These are phyloP conservation scores for Enteromius radiatus DNA, from an alignment of 2,797 vertebrate genomes.

Conservation along the genomic window DNA sequence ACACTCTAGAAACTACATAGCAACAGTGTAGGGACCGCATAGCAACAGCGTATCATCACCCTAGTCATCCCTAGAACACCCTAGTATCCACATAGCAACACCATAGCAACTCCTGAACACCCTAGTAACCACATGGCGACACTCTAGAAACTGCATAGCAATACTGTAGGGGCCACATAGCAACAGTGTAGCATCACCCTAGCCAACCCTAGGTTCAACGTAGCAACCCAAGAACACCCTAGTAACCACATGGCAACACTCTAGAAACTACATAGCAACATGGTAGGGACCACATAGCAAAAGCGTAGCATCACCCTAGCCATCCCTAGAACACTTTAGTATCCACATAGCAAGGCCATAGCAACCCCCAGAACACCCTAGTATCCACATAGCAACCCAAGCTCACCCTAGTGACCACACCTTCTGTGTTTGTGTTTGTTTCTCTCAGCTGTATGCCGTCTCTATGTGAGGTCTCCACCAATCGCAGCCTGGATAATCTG, in stretches of 20 bases:
- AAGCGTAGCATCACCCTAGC: not conserved
- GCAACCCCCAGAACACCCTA: not conserved
- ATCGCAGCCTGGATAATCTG: constrained; percentile 93
- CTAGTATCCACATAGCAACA: too few species aligned
- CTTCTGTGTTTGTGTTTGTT: constrained; percentile 32
- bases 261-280: too few species aligned
- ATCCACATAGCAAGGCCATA: not conserved
- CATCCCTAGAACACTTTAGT: not conserved
- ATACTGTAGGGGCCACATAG: not conserved
- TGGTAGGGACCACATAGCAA: not conserved
- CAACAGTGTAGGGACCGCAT: not conserved
- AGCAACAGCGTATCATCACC: too few species aligned
- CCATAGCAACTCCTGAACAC: not conserved
- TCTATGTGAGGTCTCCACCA: constrained; percentile 79
- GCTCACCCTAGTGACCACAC: not conserved
- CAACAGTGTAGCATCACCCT: not conserved
- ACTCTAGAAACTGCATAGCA: too few species aligned
- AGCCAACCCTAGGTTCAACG: not conserved
- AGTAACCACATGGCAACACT: not conserved
- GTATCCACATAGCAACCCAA: not conserved
- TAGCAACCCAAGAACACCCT: not conserved
- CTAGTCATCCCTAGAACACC: too few species aligned
- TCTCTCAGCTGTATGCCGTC: constrained; percentile 75
- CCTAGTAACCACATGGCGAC: not conserved
- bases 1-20: not conserved